Evolutionary conservation across 1,140 invertebrate genomes (phyloP), one percentile per base, ranked within the genome.

Genomic region (Chlorops oryzae): DNA sequence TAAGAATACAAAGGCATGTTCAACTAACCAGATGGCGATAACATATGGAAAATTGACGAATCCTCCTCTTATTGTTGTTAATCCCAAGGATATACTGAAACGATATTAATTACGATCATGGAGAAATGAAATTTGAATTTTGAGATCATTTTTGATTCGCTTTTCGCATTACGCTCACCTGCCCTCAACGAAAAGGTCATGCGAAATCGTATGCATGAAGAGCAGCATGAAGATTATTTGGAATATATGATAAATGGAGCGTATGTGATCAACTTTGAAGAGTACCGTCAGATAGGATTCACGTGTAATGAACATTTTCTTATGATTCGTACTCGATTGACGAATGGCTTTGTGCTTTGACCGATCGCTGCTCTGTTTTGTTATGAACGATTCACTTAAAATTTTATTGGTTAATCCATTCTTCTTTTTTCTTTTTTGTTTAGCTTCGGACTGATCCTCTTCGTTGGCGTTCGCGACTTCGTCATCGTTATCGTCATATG

Each of bases 221-320:
- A 91, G 77, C 38, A 90, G 75, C 37, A 91, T 77, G 20, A 92
- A 75, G 55, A 86, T 85, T 35, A 84, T 83, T n/a, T 86, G 77
- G 71, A 90, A 91, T 43, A 92, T 84, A 71, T 93, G 84, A 65
- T 90, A 88, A 47, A 93, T 84, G 0, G 88, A 87, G 60, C 78
- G 77, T 51, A 92, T 84, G 69, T 94, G 89, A 48, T 81, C 80
- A 47, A 86, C 81, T 64, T 90, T 77, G 57, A 90, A 81, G 23
- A 93, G 75, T 24, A 87, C 85, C 2, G 88, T 92, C 50, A 92
- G 73, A 15, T 85, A 71, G 1, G 88, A 91, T 59, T 86, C 81
- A 46, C 88, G 74, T 12, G 74, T 59, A 5, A 79, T 59, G 65
- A 90, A 92, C 45, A 83, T 77, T 65, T 84, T 86, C 20, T 82